Percentiles rank a stretch among this genome's conserved stretches.
These are phyloP conservation scores for Drosophila fuyamai DNA, from an alignment of 1,140 invertebrate genomes.

Conservation along the genomic window DNA sequence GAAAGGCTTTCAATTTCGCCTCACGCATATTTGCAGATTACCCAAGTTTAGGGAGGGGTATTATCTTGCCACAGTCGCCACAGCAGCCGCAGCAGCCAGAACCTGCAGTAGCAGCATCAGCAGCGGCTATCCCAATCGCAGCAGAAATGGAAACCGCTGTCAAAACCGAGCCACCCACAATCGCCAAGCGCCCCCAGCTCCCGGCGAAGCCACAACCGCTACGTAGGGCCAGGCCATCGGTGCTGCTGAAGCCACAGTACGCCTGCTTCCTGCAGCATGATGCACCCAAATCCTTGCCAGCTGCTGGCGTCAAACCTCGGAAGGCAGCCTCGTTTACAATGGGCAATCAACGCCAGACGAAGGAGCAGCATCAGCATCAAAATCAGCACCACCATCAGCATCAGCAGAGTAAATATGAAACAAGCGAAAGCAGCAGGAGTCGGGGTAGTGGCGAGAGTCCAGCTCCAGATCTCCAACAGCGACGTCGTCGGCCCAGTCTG, in stretches of 20 bases:
- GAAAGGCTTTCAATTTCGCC: constrained; percentile 55
- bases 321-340: constrained; percentile 68
- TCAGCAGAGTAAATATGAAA: constrained; percentile 46
- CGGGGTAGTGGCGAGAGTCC: constrained; percentile 11
- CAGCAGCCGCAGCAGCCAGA: constrained; percentile 32
- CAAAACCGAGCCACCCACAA: constrained; percentile 7
- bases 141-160: constrained; percentile 2
- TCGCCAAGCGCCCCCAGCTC: constrained; percentile 28
- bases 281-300: constrained; percentile 19
- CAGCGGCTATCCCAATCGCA: background rate
- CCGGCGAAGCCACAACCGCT: constrained; percentile 13
- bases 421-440: constrained; percentile 18
- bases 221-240: constrained; percentile 62
- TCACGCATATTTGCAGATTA: constrained; percentile 83
- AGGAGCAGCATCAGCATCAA: constrained; percentile 17
- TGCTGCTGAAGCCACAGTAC: constrained; percentile 76
- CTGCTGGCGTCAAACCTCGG: constrained; percentile 17
- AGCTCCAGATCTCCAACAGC: constrained; percentile 25
- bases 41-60: constrained; percentile 84
- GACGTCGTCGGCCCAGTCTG: constrained; percentile 67
- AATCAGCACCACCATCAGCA: constrained; percentile 10
- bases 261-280: constrained; percentile 75
- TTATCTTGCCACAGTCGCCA: constrained; percentile 72
- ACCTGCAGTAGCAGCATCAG: constrained; percentile 28
- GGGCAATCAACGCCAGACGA: constrained; percentile 25